Evolutionary conservation across 2,797 vertebrate species (phyloP).

Genomic region (Girardinus metallicus): DNA sequence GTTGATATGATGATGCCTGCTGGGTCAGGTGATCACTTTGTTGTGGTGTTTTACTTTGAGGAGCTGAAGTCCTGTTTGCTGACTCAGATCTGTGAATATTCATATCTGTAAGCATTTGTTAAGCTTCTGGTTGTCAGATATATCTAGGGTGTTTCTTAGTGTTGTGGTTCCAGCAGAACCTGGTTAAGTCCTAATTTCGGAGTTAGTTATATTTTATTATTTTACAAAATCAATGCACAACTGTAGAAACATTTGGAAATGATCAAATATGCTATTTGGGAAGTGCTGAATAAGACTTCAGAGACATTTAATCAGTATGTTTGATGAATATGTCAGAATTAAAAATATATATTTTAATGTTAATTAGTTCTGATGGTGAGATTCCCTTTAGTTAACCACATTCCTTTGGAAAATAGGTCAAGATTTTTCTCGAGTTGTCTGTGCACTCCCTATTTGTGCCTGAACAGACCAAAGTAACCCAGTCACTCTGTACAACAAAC

Average conservation of each 20-base stretch:
- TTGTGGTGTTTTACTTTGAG: too few relatives aligned
- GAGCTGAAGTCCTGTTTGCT: too few relatives aligned
- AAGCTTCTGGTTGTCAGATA: too few relatives aligned
- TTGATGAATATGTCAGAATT: neutral
- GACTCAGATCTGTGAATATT: too few relatives aligned
- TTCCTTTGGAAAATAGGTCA: neutral
- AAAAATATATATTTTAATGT: neutral
- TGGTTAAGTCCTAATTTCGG: too few relatives aligned
- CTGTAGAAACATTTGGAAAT: neutral
- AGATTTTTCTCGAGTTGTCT: neutral
- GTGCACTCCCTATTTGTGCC: neutral
- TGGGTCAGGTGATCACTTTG: too few relatives aligned
- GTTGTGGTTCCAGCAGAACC: too few relatives aligned
- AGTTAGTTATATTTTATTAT: neutral
- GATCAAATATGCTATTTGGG: neutral
- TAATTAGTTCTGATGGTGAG: neutral
- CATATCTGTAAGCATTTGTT: too few relatives aligned
- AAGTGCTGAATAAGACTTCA: neutral
- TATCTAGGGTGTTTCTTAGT: too few relatives aligned
- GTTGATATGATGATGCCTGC: too few relatives aligned
- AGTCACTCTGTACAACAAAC: constrained; percentile 7
- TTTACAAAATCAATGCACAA: neutral
- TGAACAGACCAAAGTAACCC: neutral
- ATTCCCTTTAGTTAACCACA: neutral
- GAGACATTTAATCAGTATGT: neutral